Base-by-base conservation (phyloP, 2,797 vertebrate genomes). In the Zenarchopterus dispar region DNA sequence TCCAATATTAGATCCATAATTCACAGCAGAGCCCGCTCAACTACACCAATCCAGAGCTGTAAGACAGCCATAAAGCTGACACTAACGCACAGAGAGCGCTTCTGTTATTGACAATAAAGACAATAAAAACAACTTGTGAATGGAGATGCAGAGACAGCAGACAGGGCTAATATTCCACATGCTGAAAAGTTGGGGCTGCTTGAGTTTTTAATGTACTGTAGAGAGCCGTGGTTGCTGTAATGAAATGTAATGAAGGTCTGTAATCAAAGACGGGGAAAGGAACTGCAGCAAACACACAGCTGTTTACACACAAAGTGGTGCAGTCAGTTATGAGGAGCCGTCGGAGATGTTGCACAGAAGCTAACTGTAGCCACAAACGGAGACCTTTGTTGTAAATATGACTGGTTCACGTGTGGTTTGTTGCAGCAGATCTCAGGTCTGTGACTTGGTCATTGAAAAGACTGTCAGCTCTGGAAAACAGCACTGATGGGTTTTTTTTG, bases 171-270 rank as follows among this genome's bases (percentile, higher is more conserved):
- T 89, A 87, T 82, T 78, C 70, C 76, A 68, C 82, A 77, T 82
- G 77, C 77, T 74, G 58, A 70, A 71, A 83, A 85, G 84, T 84
- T 70, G 74, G 77, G 84, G 80, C 85, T 89, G 87, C 84, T 85
- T 88, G 82, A 80, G 85, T 86, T 85, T 88, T 89, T 90, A 88
- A 90, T 89, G 85, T 84, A 84, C 76, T 85, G 84, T 63, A 69
- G 86, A 88, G 79, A 80, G 75, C 61, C 15, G 66, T 56, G 65
- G 76, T 75, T 73, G 80, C 78, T 64, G 72, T 85, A 86, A 88
- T 87, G 80, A 85, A 87, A 89, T 52, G 80, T 84, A 90, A 88
- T 88, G 84, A 87, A 84, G 75, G 82, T 71, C 71, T 75, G 84
- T 84, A 88, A 88, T 90, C 84, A 88, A 84, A 86, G 71, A 73